Evolutionary conservation across 2,797 vertebrate species (phyloP).

Genomic region (Percopsis omiscomaycus): DNA sequence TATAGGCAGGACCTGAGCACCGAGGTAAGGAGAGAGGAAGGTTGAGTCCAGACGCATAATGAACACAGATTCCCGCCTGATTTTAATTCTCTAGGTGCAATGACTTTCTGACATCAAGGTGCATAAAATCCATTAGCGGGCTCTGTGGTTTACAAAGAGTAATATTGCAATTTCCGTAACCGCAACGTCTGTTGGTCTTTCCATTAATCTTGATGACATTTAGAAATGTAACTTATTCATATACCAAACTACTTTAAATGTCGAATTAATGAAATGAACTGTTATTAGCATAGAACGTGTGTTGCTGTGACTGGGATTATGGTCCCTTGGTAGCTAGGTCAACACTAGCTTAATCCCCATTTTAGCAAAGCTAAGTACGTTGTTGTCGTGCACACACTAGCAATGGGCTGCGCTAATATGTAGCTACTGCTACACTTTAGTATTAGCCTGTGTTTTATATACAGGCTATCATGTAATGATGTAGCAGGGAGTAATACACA

Average conservation of each 20-base stretch:
- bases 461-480: too few species aligned
- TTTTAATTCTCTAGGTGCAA: constrained; percentile 65
- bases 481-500: too few species aligned
- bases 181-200: constrained; percentile 70
- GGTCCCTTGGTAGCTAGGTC: constrained; percentile 40
- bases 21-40: constrained; percentile 67
- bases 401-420: constrained; percentile 14
- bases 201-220: constrained; percentile 81
- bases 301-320: constrained; percentile 50
- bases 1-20: constrained; percentile 61
- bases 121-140: constrained; percentile 74
- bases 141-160: constrained; percentile 71
- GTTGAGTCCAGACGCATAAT: constrained; percentile 70
- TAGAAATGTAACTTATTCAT: constrained; percentile 73
- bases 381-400: constrained; percentile 28
- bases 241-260: constrained; percentile 56
- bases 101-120: constrained; percentile 67
- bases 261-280: constrained; percentile 71
- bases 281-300: constrained; percentile 67
- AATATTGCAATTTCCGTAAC: constrained; percentile 79
- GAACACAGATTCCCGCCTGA: constrained; percentile 67
- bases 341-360: constrained; percentile 57
- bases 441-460: too few species aligned
- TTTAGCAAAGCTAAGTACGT: constrained; percentile 40
- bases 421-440: neutral